phyloP scores from a whole-genome alignment of 2,113 vertebrate genomes.

The Telmatochromis sp. region DNA sequence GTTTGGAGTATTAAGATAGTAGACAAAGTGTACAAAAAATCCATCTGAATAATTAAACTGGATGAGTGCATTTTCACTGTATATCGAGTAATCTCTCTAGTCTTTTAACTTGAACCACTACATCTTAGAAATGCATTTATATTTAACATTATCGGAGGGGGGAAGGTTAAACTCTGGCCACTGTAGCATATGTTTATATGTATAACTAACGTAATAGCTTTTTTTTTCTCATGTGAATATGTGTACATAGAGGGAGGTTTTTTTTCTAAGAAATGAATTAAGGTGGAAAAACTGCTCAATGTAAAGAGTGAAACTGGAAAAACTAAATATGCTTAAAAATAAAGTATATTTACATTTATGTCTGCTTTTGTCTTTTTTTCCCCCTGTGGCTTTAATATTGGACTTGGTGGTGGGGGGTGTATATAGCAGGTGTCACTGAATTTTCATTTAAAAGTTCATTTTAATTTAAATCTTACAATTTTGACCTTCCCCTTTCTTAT shows the following conservation, averaged over 20 bases:
- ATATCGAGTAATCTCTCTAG: neutral
- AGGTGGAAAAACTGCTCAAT: slow-evolving; percentile 30
- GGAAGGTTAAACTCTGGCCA: slow-evolving; percentile 47
- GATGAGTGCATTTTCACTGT: neutral
- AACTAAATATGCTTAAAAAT: slow-evolving; percentile 58
- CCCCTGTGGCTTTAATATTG: neutral
- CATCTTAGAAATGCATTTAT: neutral
- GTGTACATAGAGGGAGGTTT: slow-evolving; percentile 60
- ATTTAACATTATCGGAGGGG: neutral
- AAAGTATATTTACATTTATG: slow-evolving; percentile 55
- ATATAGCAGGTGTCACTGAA: neutral
- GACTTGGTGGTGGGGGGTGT: rapidly evolving
- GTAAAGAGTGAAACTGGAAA: slow-evolving; percentile 36
- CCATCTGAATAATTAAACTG: neutral
- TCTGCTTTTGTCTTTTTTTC: neutral
- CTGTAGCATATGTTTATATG: slow-evolving; percentile 65
- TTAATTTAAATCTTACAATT: neutral
- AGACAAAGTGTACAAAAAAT: neutral
- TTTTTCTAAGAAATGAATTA: slow-evolving; percentile 51
- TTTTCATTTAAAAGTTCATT: neutral
- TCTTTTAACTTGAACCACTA: neutral
- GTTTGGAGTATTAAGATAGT: neutral
- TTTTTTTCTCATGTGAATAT: slow-evolving; percentile 55
- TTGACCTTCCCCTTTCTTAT: neutral
- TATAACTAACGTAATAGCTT: slow-evolving; percentile 54